Conservation (phyloP, 2,113 vertebrate genomes). For the Brienomyrus brachyistius region DNA sequence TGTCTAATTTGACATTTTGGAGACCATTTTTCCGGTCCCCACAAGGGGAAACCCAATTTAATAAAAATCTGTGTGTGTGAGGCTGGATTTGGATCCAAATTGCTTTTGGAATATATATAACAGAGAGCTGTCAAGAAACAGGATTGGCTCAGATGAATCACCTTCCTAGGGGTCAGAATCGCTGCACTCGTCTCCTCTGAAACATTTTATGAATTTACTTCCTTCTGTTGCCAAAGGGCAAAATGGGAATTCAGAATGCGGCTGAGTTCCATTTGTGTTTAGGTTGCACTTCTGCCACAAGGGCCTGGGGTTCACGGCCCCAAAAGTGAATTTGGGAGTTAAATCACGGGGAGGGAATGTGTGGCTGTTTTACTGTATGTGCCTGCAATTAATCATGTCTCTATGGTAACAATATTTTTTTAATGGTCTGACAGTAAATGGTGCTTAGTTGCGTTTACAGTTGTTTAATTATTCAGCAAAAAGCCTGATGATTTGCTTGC, state of each 20-base stretch:
- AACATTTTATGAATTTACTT: neutral
- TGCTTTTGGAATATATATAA: constrained; percentile 24
- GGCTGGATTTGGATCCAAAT: constrained; percentile 30
- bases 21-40: neutral
- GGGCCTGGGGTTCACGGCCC: neutral
- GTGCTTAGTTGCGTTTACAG: neutral
- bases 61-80: neutral
- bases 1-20: neutral
- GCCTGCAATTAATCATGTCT: neutral
- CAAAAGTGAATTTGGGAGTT: neutral
- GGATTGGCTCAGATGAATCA: constrained; percentile 36
- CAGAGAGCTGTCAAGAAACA: constrained; percentile 13
- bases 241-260: neutral
- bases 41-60: neutral
- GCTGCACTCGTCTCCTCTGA: constrained; percentile 29
- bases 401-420: neutral
- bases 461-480: neutral
- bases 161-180: constrained; percentile 37
- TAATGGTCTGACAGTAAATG: neutral
- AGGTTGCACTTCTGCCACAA: neutral
- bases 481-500: constrained; percentile 8
- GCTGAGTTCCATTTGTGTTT: neutral
- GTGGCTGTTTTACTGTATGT: neutral
- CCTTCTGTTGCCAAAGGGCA: neutral
- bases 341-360: neutral